Evolutionary conservation across 2,113 vertebrate species (phyloP).

Genomic region (Agapornis roseicollis): DNA sequence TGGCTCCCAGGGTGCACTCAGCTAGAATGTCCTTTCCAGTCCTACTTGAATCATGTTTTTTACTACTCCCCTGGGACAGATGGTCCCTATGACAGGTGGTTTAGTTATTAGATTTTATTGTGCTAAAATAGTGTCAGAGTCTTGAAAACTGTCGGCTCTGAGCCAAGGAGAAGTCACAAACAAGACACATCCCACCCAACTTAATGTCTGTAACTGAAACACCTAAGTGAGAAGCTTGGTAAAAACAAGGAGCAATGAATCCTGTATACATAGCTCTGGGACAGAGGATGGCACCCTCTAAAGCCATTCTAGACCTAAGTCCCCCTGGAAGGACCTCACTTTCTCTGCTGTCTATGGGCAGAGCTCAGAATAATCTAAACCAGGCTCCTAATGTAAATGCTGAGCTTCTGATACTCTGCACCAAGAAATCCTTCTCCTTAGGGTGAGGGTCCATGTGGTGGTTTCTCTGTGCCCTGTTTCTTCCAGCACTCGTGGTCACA

Average conservation of each 20-base stretch:
- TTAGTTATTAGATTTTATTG: not conserved
- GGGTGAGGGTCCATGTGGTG: too few species aligned
- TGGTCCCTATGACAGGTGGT: not conserved
- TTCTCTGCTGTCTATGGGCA: not conserved
- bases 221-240: not conserved
- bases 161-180: not conserved
- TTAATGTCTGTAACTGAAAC: not conserved
- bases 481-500: not conserved
- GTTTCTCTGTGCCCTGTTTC: not conserved
- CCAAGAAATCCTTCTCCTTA: not conserved
- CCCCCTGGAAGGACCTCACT: not conserved
- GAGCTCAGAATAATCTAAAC: not conserved
- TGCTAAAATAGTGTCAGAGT: not conserved
- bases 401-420: not conserved
- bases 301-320: not conserved
- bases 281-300: not conserved
- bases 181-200: not conserved
- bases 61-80: not conserved
- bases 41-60: not conserved
- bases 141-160: not conserved
- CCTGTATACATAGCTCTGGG: not conserved
- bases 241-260: not conserved
- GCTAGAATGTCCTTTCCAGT: constrained; percentile 11
- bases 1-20: not conserved
- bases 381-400: not conserved